Evolutionary conservation across 2,797 vertebrate species (phyloP), one percentile per base, ranked within the genome.

Genomic region (Brotogeris chrysoptera): DNA sequence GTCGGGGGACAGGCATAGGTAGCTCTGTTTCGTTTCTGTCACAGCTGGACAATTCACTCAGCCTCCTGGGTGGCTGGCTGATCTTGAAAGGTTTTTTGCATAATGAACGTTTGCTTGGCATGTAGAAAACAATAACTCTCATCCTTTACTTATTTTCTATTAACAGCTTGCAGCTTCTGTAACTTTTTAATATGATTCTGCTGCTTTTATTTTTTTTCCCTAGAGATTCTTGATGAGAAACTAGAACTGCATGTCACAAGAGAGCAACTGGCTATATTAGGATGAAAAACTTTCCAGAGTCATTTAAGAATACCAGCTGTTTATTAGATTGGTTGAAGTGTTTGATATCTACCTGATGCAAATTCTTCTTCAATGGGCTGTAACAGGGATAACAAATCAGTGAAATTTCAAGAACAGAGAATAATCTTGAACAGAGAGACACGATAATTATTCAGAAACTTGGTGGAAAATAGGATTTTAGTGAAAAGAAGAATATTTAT

Each of bases 341-440:
- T 53, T 71, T 61, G 20, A 23, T 70, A 49, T 11, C 46, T 44
- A 41, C 3, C 5, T 73, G 4, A 53, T 36, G 4, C 8, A 80
- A 91, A 74, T 74, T 78, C 12, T 46, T 84, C 39, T 77, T 63
- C 30, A 74, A 3, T 50, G 18, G 6, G 0, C 27, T 34, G 32
- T 16, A 14, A 10, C 7, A 1, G 0, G n/a, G 4, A 11, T 43
- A 84, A 53, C 3, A 84, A 68, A 47, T 7, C 9, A 55, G 39
- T 46, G 34, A 81, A 39, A 71, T 74, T 79, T 79, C 57, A 41
- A 50, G 24, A 84, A 74, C 3, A 55, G 8, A 55, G 60, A 47
- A 38, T 21, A 39, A n/a, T 21, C 11, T 72, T 77, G 32, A 63
- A 18, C 12, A 13, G 15, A 11, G 20, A 85, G 7, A 9, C 19